These are phyloP conservation scores for Teinopalpus imperialis DNA, from an alignment of 2,888 invertebrate genomes.

Conservation along the genomic window DNA sequence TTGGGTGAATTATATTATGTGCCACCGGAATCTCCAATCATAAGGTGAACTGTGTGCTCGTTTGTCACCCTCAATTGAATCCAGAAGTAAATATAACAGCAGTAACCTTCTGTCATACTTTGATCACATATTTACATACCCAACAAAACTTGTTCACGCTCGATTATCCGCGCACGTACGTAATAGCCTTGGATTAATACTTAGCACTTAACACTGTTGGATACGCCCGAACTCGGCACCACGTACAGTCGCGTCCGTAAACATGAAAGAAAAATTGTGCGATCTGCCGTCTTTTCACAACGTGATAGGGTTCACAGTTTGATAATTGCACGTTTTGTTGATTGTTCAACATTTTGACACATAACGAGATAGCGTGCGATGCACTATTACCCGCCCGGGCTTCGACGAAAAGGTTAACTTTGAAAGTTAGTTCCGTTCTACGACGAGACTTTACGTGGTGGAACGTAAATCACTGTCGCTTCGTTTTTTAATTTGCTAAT, in stretches of 20 bases:
- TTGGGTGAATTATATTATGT: too few relatives aligned
- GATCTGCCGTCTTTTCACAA: too few relatives aligned
- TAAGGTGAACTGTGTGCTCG: too few relatives aligned
- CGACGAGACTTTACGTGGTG: conserved; percentile 30
- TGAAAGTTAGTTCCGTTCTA: conserved; percentile 50
- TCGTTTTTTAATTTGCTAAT: conserved; percentile 12
- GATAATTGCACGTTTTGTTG: background rate
- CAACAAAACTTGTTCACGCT: conserved; percentile 20
- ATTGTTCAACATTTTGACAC: conserved; percentile 21
- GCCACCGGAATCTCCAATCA: too few relatives aligned
- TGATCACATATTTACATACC: conserved; percentile 21
- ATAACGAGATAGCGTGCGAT: conserved; percentile 39
- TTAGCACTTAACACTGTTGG: conserved; percentile 20
- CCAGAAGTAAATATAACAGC: conserved; percentile 3
- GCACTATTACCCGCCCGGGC: conserved; percentile 44
- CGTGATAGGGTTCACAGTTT: too few relatives aligned
- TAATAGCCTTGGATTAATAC: conserved; percentile 25
- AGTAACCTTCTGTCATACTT: conserved; percentile 13
- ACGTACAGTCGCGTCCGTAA: background rate
- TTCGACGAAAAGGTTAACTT: conserved; percentile 50
- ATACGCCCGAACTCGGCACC: conserved; percentile 2
- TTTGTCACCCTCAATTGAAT: too few relatives aligned
- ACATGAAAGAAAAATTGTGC: too few relatives aligned
- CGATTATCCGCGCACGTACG: conserved; percentile 21
- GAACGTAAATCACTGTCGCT: conserved; percentile 22